A percentile compares a stretch with the other conserved stretches of the same genome.
Evolutionary conservation across 35 echinoderm and acorn worm genomes (phyloP).

Genomic region (Ophiothrix spiculata): DNA sequence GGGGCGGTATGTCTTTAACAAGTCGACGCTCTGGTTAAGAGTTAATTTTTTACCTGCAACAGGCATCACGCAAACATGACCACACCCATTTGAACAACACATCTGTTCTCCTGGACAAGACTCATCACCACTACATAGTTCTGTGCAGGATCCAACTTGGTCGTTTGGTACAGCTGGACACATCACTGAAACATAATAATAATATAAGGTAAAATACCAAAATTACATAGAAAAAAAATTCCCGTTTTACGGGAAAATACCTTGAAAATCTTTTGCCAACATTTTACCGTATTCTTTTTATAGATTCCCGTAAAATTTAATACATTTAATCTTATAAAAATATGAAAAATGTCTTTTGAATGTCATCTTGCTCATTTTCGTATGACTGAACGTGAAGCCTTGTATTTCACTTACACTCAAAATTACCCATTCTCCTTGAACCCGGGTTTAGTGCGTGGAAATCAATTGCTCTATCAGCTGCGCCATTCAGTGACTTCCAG

Average conservation of each 20-base stretch:
- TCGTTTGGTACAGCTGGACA: constrained; percentile 19
- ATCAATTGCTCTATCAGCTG: no score
- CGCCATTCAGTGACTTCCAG: neutral
- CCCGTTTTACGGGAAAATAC: no score
- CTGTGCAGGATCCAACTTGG: constrained; percentile 41
- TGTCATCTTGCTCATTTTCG: no score
- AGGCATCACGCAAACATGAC: constrained; percentile 43
- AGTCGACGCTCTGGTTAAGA: no score
- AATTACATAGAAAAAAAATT: no score
- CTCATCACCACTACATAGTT: constrained; percentile 45
- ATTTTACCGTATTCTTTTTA: neutral
- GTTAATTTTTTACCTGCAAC: constrained; percentile 29
- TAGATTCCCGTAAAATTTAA: no score
- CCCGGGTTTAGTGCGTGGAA: neutral
- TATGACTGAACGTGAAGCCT: no score
- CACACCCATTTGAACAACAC: constrained; percentile 78
- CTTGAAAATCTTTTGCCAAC: no score
- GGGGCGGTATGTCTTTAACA: no score
- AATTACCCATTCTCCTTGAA: neutral
- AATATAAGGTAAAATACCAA: neutral
- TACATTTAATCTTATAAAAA: no score
- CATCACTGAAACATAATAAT: neutral
- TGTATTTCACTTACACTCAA: no score
- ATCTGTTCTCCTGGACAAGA: constrained; percentile 36
- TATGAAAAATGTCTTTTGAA: no score